Conservation (phyloP, 1,140 invertebrate species). For the Drosophila tropicalis region DNA sequence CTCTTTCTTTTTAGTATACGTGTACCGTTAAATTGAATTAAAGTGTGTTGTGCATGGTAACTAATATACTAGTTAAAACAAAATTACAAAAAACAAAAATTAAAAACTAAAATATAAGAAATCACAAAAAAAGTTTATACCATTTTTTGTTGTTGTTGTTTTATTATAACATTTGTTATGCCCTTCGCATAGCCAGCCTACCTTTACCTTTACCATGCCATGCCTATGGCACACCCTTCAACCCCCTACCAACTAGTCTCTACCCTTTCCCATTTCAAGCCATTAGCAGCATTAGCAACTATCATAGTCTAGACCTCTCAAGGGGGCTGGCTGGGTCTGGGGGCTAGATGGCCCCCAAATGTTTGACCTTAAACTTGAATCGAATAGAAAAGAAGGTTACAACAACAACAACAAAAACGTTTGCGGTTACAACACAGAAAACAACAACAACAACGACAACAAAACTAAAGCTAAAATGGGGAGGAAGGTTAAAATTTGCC, state of each 20-base stretch:
- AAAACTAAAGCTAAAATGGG: slow-evolving; percentile 27
- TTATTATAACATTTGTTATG: slow-evolving; percentile 3
- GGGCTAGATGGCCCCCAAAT: slow-evolving; percentile 16
- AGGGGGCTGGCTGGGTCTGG: slow-evolving; percentile 5
- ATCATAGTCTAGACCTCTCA: slow-evolving; percentile 36
- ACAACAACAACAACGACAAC: neutral
- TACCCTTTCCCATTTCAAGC: neutral
- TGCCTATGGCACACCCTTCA: neutral
- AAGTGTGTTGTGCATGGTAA: neutral
- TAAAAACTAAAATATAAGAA: neutral
- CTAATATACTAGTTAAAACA: neutral
- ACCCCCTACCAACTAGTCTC: neutral
- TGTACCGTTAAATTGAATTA: slow-evolving; percentile 8
- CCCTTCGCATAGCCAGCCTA: neutral
- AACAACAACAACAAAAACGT: slow-evolving; percentile 18
- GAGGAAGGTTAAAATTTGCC: slow-evolving; percentile 52
- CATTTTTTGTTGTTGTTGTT: neutral
- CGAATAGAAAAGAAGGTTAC: slow-evolving; percentile 52
- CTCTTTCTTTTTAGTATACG: slow-evolving; percentile 2
- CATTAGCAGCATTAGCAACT: slow-evolving; percentile 12
- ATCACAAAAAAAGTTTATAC: neutral
- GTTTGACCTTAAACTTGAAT: slow-evolving; percentile 76
- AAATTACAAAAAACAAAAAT: neutral
- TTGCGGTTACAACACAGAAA: slow-evolving; percentile 29
- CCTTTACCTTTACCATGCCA: neutral